These are phyloP conservation scores for Ptychobarbus kaznakovi DNA, from an alignment of 2,797 vertebrate genomes.

Conservation along the genomic window DNA sequence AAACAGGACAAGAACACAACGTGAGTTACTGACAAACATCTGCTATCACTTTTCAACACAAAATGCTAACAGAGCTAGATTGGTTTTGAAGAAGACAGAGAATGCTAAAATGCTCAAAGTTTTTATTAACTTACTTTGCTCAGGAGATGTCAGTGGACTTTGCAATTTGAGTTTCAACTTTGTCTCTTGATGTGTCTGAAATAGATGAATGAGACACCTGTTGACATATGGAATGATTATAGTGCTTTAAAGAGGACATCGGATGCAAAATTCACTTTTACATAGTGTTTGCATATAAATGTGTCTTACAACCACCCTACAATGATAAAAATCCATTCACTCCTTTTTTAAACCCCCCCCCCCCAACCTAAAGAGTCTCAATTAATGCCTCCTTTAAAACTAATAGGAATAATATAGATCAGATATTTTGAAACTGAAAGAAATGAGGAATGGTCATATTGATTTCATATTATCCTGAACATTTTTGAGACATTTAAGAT, in stretches of 20 bases:
- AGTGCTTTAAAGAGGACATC: not conserved
- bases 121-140: not conserved
- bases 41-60: constrained; percentile 28
- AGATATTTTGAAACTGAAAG: not conserved
- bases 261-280: not conserved
- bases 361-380: too few species aligned
- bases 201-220: not conserved
- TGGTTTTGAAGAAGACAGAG: not conserved
- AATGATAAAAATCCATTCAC: not conserved
- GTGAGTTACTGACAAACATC: constrained; percentile 76
- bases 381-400: not conserved
- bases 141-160: not conserved
- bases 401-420: not conserved
- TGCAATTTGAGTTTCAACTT: not conserved
- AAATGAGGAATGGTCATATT: not conserved
- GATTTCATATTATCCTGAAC: not conserved
- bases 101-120: not conserved
- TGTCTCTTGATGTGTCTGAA: not conserved
- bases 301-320: not conserved
- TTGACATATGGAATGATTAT: not conserved
- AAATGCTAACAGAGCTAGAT: not conserved
- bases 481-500: not conserved
- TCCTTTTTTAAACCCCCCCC: too few species aligned
- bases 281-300: not conserved
- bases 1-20: constrained; percentile 90